Evolutionary conservation across 2,888 invertebrate species (phyloP).

Genomic region (Mesochorus sp.): DNA sequence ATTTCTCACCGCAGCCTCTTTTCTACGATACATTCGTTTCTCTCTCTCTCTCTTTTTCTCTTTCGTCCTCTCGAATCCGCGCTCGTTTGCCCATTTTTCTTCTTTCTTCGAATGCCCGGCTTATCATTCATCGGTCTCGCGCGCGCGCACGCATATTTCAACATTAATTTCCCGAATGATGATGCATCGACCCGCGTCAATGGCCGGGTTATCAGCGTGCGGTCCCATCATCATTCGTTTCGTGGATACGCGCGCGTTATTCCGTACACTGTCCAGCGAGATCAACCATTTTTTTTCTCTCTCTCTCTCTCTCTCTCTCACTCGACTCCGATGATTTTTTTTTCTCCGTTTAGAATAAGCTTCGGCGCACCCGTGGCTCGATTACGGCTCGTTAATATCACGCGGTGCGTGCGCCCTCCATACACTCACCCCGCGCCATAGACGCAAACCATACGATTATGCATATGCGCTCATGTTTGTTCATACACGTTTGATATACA

Average conservation of each 20-base stretch:
- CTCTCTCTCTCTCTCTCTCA: too few species aligned
- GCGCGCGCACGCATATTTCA: slow-evolving; percentile 72
- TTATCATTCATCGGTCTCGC: slow-evolving; percentile 67
- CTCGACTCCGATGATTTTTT: too few species aligned
- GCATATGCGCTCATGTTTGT: slow-evolving; percentile 20
- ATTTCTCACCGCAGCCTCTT: slow-evolving; percentile 73
- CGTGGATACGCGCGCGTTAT: slow-evolving; percentile 26
- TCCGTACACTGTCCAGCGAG: slow-evolving; percentile 2
- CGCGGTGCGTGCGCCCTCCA: slow-evolving; percentile 49
- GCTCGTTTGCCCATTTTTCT: slow-evolving; percentile 31
- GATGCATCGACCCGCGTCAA: slow-evolving; percentile 74
- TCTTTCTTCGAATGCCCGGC: slow-evolving; percentile 47
- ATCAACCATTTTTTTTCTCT: slow-evolving; percentile 22
- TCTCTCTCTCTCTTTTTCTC: slow-evolving; percentile 55
- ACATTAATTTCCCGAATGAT: slow-evolving; percentile 77
- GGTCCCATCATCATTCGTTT: slow-evolving; percentile 71
- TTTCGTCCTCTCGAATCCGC: slow-evolving; percentile 27
- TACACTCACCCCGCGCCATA: slow-evolving; percentile 51
- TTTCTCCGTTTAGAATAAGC: slow-evolving; percentile 63
- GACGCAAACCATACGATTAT: slow-evolving; percentile 58
- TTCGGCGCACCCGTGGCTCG: slow-evolving; percentile 63
- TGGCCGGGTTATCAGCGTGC: slow-evolving; percentile 71
- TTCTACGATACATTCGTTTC: slow-evolving; percentile 43
- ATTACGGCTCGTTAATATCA: slow-evolving; percentile 73
- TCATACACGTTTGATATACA: neutral